Conservation (phyloP, 2,888 invertebrate species). For the Eledona agricola region DNA sequence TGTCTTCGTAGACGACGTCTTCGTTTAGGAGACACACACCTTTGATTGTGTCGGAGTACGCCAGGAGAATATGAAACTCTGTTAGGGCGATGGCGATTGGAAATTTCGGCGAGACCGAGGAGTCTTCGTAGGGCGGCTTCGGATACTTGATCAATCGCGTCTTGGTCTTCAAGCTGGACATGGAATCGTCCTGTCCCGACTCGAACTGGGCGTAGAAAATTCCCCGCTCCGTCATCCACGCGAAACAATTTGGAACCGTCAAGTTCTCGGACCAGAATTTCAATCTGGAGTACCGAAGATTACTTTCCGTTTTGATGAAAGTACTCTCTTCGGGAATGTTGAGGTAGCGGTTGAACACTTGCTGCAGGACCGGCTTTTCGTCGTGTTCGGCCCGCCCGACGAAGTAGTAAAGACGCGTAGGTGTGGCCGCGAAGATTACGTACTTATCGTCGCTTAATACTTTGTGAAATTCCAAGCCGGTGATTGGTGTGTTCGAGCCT, state of each 20-base stretch:
- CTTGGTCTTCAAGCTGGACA: constrained; percentile 64
- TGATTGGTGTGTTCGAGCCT: constrained; percentile 80
- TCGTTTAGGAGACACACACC: constrained; percentile 87
- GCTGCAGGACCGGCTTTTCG: constrained; percentile 81
- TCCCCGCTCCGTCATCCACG: constrained; percentile 88
- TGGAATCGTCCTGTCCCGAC: constrained; percentile 64
- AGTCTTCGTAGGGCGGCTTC: constrained; percentile 57
- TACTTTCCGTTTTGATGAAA: constrained; percentile 77
- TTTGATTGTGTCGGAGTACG: constrained; percentile 84
- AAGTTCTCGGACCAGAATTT: constrained; percentile 78
- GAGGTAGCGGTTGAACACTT: constrained; percentile 80
- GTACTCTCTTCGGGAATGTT: constrained; percentile 73
- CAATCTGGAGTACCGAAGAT: constrained; percentile 75
- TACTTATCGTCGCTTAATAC: constrained; percentile 77
- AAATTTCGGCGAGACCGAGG: constrained; percentile 53
- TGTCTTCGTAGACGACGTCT: constrained; percentile 86
- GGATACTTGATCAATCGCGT: constrained; percentile 61
- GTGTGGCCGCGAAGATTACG: constrained; percentile 85
- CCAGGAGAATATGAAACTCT: constrained; percentile 87
- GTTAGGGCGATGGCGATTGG: constrained; percentile 85
- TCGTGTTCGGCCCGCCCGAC: constrained; percentile 78
- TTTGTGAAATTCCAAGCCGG: constrained; percentile 86
- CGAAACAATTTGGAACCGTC: constrained; percentile 79
- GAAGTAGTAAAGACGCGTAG: constrained; percentile 87
- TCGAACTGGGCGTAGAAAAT: constrained; percentile 80